Base-by-base conservation (phyloP, 2,113 vertebrate genomes). In the Marcusenius ussheri region DNA sequence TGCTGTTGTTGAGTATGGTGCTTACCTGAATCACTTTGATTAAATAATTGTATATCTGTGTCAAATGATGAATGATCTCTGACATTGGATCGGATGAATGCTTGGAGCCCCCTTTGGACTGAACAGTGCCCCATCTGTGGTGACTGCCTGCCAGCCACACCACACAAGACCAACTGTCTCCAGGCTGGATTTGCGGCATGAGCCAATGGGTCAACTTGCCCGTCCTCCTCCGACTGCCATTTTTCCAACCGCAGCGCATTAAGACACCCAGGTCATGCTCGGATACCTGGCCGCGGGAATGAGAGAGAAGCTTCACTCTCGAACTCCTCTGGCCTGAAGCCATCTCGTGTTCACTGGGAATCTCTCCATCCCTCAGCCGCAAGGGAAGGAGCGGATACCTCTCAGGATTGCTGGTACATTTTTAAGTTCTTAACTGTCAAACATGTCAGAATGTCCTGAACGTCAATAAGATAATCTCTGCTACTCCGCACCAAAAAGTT, bases 401-500 rank as follows among this genome's bases (percentile, higher is more conserved):
- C 58, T 53, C 42, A 42, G 74, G 35, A 77, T 88, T 56, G 77
- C 51, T n/a, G 21, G 27, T 46, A 87, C 47, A 51, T 24, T 77
- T 87, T 53, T 47, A 47, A 86, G 35, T 39, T 90, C 93, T 92
- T 92, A 93, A 92, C 91, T 47, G 39, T 87, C 90, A 87, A 89
- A 62, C 88, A 88, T 89, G 87, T 92, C 88, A 90, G 88, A 86
- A 88, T 70, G 53, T 90, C 80, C 58, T 10, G 88, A 86, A 86
- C 10, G 58, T 89, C 90, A 91, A 89, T 89, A 91, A 86, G 90
- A 89, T 94, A 94, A 95, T 94, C 93, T 93, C 89, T 56, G 88
- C 90, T 88, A 93, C 93, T 91, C 90, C 35, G 56, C 91, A 92
- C 94, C 94, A 94, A 88, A 93, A 94, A 92, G 88, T 51, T 92